Conservation (phyloP, 2,888 invertebrate species). For the Eurois occulta region DNA sequence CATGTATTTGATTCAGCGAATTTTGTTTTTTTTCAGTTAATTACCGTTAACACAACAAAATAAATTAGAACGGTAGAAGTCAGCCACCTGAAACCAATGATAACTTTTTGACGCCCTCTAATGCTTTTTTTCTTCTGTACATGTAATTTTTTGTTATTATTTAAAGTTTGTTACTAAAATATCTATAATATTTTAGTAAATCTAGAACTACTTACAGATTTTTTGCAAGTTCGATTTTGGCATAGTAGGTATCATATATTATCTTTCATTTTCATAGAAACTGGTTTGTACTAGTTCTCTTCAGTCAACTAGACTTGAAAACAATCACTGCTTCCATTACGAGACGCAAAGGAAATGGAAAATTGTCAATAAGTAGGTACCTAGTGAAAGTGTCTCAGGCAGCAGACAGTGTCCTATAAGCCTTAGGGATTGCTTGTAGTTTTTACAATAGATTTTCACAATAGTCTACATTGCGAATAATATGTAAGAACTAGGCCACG, state of each 20-base stretch:
- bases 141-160: too few relatives aligned
- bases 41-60: background rate
- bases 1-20: background rate
- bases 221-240: constrained; percentile 20
- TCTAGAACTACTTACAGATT: too few relatives aligned
- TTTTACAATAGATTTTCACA: constrained; percentile 47
- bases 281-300: background rate
- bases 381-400: constrained; percentile 10
- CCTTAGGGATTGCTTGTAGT: constrained; percentile 36
- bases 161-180: too few relatives aligned
- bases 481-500: constrained; percentile 38
- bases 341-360: background rate
- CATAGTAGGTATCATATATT: constrained; percentile 4
- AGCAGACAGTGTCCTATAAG: constrained; percentile 14
- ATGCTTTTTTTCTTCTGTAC: too few relatives aligned
- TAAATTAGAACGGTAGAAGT: background rate
- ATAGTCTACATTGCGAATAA: constrained; percentile 55
- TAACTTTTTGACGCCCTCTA: too few relatives aligned
- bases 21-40: background rate
- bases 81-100: background rate
- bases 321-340: background rate
- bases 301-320: background rate
- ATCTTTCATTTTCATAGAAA: background rate
- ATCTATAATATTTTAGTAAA: too few relatives aligned
- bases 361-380: constrained; percentile 5